Conservation (phyloP, 2,797 vertebrate species). For the Rallus crepitans region DNA sequence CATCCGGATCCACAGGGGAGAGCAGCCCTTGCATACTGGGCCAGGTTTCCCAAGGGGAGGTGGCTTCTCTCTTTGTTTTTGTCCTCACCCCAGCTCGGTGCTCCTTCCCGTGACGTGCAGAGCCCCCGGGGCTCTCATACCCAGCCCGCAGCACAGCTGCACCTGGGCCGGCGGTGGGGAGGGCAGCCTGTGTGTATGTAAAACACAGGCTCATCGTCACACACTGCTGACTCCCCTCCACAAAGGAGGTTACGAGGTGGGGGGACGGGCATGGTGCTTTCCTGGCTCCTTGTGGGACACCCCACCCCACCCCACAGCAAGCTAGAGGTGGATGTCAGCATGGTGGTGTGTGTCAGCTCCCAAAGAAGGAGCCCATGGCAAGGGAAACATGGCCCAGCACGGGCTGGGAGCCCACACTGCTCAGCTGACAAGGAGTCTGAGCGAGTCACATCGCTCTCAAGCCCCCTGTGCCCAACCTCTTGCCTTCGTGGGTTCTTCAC, state of each 20-base stretch:
- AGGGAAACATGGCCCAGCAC: neutral
- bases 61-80: constrained; percentile 8
- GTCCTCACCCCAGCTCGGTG: neutral
- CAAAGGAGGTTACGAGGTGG: accelerated
- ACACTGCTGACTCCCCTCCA: neutral
- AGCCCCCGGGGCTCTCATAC: neutral
- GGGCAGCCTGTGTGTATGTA: constrained; percentile 6
- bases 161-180: neutral
- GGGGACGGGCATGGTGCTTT: accelerated
- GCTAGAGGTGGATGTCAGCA: neutral
- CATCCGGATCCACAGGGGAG: neutral
- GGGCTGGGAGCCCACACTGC: neutral
- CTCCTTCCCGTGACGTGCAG: constrained; percentile 4
- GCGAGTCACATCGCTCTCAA: neutral
- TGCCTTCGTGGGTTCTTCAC: accelerated
- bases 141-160: constrained; percentile 38
- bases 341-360: accelerated
- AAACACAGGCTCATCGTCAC: constrained; percentile 4
- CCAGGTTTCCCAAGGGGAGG: neutral
- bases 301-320: accelerated
- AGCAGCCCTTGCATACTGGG: neutral
- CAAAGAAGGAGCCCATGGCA: neutral
- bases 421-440: neutral
- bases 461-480: neutral
- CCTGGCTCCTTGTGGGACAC: neutral